phyloP scores from a whole-genome alignment of 2,113 vertebrate genomes.

The Ctenodactylus gundi region DNA sequence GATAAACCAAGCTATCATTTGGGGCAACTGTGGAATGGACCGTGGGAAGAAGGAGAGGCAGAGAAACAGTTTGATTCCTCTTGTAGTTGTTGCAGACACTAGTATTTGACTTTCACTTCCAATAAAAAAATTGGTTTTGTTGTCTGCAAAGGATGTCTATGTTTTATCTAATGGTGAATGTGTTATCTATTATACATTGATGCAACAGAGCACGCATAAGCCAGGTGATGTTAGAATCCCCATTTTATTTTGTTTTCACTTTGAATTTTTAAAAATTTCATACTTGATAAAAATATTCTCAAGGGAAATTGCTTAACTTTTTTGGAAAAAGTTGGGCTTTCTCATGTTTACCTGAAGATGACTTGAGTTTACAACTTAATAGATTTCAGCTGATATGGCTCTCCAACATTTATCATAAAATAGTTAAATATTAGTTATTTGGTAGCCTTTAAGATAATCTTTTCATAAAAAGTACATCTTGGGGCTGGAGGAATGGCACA shows the following conservation, averaged over 20 bases:
- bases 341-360: neutral
- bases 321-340: conserved; percentile 46
- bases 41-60: neutral
- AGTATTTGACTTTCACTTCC: neutral
- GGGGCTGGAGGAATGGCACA: too few species aligned
- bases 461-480: neutral
- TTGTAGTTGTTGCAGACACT: neutral
- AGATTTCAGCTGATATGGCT: neutral
- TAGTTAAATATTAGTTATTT: neutral
- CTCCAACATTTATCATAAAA: neutral
- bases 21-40: neutral
- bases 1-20: neutral
- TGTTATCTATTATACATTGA: neutral
- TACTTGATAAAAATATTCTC: conserved; percentile 53
- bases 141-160: neutral
- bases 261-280: conserved; percentile 30
- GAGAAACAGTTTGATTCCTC: neutral
- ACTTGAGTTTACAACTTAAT: neutral
- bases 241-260: neutral
- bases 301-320: conserved; percentile 67
- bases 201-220: neutral
- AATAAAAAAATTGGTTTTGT: neutral
- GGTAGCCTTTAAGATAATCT: conserved; percentile 13
- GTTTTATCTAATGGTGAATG: neutral
- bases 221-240: neutral